phyloP scores from a whole-genome alignment of 2,797 vertebrate species.

The Spinibarbus caldwelli region DNA sequence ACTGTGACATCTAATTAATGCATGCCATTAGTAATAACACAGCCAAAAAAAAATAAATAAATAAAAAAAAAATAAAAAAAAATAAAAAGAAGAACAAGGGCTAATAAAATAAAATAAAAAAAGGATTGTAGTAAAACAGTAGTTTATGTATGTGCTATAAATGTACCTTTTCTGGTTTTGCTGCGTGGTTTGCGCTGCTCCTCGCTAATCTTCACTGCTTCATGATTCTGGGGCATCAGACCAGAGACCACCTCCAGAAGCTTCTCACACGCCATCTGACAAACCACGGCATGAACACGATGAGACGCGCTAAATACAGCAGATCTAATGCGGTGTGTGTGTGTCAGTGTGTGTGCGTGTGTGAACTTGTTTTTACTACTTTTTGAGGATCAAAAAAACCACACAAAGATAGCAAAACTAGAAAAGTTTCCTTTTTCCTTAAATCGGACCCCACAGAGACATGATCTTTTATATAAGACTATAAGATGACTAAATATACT shows the following conservation, averaged over 20 bases:
- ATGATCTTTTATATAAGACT: too few species aligned
- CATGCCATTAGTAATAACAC: too few species aligned
- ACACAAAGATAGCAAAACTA: too few species aligned
- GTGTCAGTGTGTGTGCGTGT: too few species aligned
- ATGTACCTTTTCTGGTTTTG: conserved; percentile 90
- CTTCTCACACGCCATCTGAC: conserved; percentile 94
- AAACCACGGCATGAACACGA: background rate
- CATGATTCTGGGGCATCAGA: conserved; percentile 86
- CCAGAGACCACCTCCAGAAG: conserved; percentile 91
- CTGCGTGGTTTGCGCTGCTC: conserved; percentile 83
- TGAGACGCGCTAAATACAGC: conserved; percentile 4
- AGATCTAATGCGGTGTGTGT: background rate
- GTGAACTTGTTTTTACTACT: too few species aligned
- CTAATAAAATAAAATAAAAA: background rate
- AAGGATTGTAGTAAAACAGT: background rate
- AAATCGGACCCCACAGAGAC: too few species aligned
- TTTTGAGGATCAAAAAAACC: too few species aligned
- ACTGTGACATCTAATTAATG: background rate
- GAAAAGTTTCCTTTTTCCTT: too few species aligned
- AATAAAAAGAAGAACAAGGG: too few species aligned
- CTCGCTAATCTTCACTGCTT: conserved; percentile 79
- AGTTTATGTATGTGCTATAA: background rate
- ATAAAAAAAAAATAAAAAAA: too few species aligned
- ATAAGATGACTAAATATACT: too few species aligned
- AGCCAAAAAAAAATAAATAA: too few species aligned